A percentile compares a stretch with the other conserved stretches of the same genome.
These are phyloP conservation scores for Menura novaehollandiae DNA, from an alignment of 2,113 vertebrate genomes.

Conservation along the genomic window DNA sequence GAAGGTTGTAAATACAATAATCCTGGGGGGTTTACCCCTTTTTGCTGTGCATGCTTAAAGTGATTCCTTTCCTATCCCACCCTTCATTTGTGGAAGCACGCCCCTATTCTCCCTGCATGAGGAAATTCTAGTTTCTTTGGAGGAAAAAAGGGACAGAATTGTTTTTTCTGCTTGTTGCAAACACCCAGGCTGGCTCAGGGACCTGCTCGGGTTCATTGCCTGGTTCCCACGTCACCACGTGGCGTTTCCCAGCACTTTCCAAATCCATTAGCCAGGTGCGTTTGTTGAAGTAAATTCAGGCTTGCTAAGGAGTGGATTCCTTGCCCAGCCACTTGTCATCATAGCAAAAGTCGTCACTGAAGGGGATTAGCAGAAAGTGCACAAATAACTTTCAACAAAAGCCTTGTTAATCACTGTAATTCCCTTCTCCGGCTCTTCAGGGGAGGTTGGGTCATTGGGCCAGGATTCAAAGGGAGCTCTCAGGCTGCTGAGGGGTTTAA, in stretches of 20 bases:
- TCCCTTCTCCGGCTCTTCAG: background rate
- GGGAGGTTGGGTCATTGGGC: background rate
- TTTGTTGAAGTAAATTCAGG: background rate
- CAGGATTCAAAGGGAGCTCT: background rate
- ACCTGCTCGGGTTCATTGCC: background rate
- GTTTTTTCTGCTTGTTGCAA: background rate
- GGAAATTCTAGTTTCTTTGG: background rate
- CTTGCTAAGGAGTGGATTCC: background rate
- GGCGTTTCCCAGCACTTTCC: background rate
- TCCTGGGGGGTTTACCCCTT: accelerated
- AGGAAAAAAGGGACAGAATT: background rate
- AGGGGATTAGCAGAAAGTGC: constrained; percentile 14
- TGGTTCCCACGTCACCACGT: background rate
- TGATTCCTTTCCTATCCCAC: background rate
- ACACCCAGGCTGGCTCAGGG: accelerated
- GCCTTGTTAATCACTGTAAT: background rate
- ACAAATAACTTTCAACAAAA: background rate
- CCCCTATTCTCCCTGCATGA: background rate
- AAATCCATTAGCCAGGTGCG: background rate
- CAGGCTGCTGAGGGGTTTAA: background rate
- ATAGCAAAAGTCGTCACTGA: background rate
- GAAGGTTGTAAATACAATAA: background rate
- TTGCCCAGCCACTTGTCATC: background rate
- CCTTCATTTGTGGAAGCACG: background rate
- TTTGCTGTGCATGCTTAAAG: background rate